phyloP scores from a whole-genome alignment of 2,113 vertebrate genomes.

The Thamnaconus septentrionalis region DNA sequence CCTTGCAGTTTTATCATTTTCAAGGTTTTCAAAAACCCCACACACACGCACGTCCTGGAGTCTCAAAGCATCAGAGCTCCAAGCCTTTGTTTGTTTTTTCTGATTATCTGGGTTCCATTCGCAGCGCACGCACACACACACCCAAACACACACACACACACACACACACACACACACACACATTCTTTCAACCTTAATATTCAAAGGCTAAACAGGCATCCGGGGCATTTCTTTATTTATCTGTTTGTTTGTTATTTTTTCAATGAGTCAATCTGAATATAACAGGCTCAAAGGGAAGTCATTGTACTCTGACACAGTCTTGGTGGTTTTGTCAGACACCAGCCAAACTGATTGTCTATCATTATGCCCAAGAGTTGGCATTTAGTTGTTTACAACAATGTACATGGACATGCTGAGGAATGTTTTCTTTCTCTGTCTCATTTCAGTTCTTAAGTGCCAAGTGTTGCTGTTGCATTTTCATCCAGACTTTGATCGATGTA shows the following conservation, averaged over 20 bases:
- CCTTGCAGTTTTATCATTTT: conserved; percentile 68
- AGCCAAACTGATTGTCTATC: conserved; percentile 56
- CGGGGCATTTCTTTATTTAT: background rate
- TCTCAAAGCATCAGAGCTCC: conserved; percentile 28
- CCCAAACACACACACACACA: no score
- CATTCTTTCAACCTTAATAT: conserved; percentile 7
- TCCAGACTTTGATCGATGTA: conserved; percentile 51
- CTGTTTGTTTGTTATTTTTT: background rate
- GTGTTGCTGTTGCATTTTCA: conserved; percentile 58
- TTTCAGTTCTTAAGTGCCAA: conserved; percentile 70
- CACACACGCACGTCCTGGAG: conserved; percentile 30
- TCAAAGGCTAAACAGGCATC: conserved; percentile 22
- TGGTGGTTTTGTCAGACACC: conserved; percentile 46
- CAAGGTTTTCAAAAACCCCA: conserved; percentile 37
- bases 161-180: no score
- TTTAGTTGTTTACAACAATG: conserved; percentile 71
- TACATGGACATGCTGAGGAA: conserved; percentile 66
- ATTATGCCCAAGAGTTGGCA: conserved; percentile 44
- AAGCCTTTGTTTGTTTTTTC: conserved; percentile 1
- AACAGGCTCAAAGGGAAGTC: conserved; percentile 31
- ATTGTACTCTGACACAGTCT: conserved; percentile 31
- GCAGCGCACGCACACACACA: no score
- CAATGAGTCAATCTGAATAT: conserved; percentile 10
- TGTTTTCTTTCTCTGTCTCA: conserved; percentile 59
- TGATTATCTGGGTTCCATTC: conserved; percentile 3